Percentiles rank a stretch among this genome's conserved stretches.
Evolutionary conservation across 2,797 vertebrate genomes (phyloP).

Genomic region (Anolis apletophallus): DNA sequence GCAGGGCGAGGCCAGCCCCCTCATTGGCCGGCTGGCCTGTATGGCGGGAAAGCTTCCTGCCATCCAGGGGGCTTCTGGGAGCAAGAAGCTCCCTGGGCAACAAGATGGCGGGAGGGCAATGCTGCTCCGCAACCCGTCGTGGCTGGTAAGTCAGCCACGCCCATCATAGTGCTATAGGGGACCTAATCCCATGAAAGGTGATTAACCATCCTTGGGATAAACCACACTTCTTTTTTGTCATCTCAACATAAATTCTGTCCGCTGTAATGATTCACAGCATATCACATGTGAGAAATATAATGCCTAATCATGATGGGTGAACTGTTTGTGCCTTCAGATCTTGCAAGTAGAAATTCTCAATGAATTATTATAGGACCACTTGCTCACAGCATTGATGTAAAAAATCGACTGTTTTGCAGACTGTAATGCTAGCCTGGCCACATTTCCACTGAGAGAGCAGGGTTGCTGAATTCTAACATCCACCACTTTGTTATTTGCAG

Average conservation of each 20-base stretch:
- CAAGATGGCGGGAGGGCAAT: no score
- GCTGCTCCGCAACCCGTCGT: no score
- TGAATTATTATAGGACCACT: background rate
- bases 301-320: background rate
- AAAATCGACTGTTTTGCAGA: background rate
- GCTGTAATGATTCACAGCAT: background rate
- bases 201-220: no score
- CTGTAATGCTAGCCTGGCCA: background rate
- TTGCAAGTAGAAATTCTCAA: background rate
- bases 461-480: constrained; percentile 4
- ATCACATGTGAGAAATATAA: background rate
- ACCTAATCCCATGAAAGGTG: background rate
- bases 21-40: no score
- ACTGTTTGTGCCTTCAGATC: background rate
- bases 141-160: no score
- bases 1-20: no score
- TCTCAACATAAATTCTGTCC: background rate
- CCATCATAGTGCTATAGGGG: no score
- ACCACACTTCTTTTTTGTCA: no score
- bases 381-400: background rate
- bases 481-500: background rate
- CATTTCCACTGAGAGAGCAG: background rate
- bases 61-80: no score
- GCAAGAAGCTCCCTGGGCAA: no score
- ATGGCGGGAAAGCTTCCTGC: no score